These are phyloP conservation scores for Caenorhabditis plicata DNA, from an alignment of 2,888 invertebrate species.

Conservation along the genomic window DNA sequence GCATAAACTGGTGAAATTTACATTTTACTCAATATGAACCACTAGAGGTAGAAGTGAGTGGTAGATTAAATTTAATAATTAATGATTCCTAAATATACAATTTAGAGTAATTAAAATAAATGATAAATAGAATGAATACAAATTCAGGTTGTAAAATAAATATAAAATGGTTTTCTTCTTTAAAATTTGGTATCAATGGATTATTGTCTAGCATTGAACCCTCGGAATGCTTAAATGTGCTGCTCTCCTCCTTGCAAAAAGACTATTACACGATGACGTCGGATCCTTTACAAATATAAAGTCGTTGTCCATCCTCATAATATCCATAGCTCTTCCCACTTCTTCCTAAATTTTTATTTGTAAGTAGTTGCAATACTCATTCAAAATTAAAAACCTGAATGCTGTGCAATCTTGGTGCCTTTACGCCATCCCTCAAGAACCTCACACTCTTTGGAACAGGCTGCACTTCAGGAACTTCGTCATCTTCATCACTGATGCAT, in stretches of 20 bases:
- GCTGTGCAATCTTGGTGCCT: slow-evolving; percentile 57
- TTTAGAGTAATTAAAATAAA: no score
- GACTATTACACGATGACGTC: slow-evolving; percentile 38
- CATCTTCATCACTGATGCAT: slow-evolving; percentile 16
- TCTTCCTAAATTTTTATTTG: no score
- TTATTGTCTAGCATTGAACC: slow-evolving; percentile 31
- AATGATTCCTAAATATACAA: no score
- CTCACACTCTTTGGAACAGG: slow-evolving; percentile 49
- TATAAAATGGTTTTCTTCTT: no score
- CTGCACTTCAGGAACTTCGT: slow-evolving; percentile 27
- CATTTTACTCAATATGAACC: no score
- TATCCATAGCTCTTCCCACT: slow-evolving; percentile 60
- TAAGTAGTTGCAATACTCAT: no score
- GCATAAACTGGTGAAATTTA: no score
- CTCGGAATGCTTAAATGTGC: slow-evolving; percentile 41
- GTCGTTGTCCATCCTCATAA: slow-evolving; percentile 60
- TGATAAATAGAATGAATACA: no score
- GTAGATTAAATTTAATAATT: no score
- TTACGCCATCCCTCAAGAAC: slow-evolving; percentile 56
- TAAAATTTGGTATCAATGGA: no score
- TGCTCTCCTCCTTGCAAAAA: slow-evolving; percentile 35
- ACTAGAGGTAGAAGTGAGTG: no score
- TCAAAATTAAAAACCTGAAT: slow-evolving; percentile 43
- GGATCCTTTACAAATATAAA: slow-evolving; percentile 46
- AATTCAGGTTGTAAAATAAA: no score